These are phyloP conservation scores for Mercenaria mercenaria DNA, from an alignment of 1,140 invertebrate species.

Conservation along the genomic window DNA sequence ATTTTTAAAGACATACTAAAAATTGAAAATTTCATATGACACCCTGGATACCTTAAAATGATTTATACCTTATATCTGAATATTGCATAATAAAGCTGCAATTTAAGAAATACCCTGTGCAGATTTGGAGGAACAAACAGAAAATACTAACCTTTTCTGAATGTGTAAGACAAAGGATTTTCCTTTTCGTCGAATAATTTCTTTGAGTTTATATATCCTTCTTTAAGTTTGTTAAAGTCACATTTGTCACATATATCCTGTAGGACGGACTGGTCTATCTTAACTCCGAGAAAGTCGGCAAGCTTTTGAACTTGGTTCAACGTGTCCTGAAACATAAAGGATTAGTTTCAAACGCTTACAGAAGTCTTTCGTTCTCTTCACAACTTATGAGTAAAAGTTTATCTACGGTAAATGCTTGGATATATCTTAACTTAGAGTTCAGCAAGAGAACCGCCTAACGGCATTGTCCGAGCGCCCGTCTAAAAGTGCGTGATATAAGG, in stretches of 20 bases:
- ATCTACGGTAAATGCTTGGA: too few species aligned
- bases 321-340: constrained; percentile 47
- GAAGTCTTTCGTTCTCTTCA: background rate
- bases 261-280: constrained; percentile 49
- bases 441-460: too few species aligned
- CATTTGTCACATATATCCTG: constrained; percentile 67
- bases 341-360: background rate
- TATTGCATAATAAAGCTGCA: too few species aligned
- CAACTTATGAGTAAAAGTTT: background rate
- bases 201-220: constrained; percentile 61
- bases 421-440: background rate
- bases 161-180: constrained; percentile 54
- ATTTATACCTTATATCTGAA: background rate
- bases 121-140: background rate
- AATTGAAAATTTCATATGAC: too few species aligned
- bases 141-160: constrained; percentile 70
- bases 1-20: too few species aligned
- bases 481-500: too few species aligned
- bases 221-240: constrained; percentile 71
- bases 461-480: too few species aligned
- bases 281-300: constrained; percentile 67
- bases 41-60: too few species aligned
- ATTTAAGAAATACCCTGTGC: background rate
- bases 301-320: constrained; percentile 59
- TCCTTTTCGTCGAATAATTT: constrained; percentile 30